Evolutionary conservation across 2,888 invertebrate species (phyloP), one percentile per base, ranked within the genome.

Genomic region (Apamea sordens): DNA sequence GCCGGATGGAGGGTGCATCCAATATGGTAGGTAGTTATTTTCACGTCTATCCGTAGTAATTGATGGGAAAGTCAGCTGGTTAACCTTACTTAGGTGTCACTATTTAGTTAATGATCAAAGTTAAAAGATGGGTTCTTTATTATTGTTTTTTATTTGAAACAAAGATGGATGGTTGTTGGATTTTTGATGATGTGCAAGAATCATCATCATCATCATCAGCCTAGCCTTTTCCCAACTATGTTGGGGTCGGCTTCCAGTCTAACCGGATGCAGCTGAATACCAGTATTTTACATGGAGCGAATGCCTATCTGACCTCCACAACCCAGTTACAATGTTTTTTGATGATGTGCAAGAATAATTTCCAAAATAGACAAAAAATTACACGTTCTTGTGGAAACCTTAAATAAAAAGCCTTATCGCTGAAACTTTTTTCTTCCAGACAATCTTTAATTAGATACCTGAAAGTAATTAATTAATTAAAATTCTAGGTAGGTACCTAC

Each of bases 11-110:
- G 74, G 73, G 32, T 75, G 73, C 68, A 74, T 73, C 65, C 67
- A 77, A 79, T 73, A 77, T 71, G 41, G 70, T 65, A 75, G 77
- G 77, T 70, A 84, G 81, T 68, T 75, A 75, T 84, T 67, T 84
- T 70, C 41, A n/a, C 75, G 75, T 77, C 59, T 75, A 72, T 59
- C 41, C 21, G 11, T 11, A 21, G 70, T 69, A 75, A 83, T 80
- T 80, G 75, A 76, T 76, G 53, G 18, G 64, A 28, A 68, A 65
- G 67, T 68, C 44, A 36, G 53, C 64, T 44, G 15, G 69, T 74
- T 67, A 70, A 67, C 15, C 36, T 64, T 74, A 61, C 68, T 75
- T 65, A 0, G 10, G 8, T 68, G 65, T 61, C 32, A n/a, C 1
- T 61, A 32, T 64, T 59, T 13, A 47, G 65, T 61, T 67, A 67